Conservation (phyloP, 2,888 invertebrate genomes). For the Mimas tiliae region DNA sequence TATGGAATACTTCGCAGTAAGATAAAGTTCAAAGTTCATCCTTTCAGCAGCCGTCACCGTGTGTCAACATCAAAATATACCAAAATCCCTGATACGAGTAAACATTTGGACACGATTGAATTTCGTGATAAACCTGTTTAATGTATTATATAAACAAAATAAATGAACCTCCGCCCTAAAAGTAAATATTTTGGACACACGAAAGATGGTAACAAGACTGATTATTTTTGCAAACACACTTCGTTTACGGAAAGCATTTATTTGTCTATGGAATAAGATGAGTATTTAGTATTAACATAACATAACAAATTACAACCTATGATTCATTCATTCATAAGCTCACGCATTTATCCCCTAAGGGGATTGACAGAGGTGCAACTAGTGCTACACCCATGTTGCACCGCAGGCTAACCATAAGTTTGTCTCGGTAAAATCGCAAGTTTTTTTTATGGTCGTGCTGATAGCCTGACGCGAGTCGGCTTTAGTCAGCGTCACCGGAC, state of each 20-base stretch:
- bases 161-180: constrained; percentile 28
- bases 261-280: neutral
- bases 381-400: too few relatives aligned
- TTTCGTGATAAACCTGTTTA: constrained; percentile 21
- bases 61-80: constrained; percentile 1
- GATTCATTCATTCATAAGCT: too few relatives aligned
- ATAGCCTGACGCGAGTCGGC: too few relatives aligned
- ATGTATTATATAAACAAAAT: constrained; percentile 30
- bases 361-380: too few relatives aligned
- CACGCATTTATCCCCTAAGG: too few relatives aligned
- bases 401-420: too few relatives aligned
- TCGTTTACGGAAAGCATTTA: neutral
- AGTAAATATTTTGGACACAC: neutral
- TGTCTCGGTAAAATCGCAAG: too few relatives aligned
- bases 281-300: neutral
- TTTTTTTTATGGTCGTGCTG: too few relatives aligned
- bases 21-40: constrained; percentile 15
- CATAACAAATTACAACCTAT: too few relatives aligned
- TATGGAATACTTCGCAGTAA: neutral
- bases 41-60: neutral
- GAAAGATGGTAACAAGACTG: constrained; percentile 28
- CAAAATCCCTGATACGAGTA: constrained; percentile 13
- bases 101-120: constrained; percentile 25
- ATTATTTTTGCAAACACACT: neutral
- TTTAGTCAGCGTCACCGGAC: too few relatives aligned